phyloP scores from a whole-genome alignment of 2,113 vertebrate species.

The Redunca redunca region DNA sequence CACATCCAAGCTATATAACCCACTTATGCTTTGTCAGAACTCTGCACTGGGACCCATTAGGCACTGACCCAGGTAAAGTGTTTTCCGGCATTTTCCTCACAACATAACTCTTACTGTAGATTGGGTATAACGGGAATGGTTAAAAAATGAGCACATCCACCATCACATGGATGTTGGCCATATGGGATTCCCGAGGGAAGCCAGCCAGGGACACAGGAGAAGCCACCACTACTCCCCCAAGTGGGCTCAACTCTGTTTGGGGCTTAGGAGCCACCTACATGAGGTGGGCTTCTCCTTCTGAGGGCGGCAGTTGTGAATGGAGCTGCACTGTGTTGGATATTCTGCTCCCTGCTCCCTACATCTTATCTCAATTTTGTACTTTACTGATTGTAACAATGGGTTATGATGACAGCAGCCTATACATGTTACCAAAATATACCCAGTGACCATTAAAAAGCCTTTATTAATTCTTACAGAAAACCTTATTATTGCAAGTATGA shows the following conservation, averaged over 20 bases:
- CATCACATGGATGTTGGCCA: background rate
- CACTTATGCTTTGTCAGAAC: background rate
- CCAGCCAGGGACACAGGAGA: background rate
- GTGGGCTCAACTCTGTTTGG: rapidly evolving
- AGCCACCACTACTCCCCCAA: background rate
- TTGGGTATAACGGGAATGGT: background rate
- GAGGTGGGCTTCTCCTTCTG: background rate
- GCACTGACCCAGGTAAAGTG: background rate
- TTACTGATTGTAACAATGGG: background rate
- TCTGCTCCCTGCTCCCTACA: background rate
- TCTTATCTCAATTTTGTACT: background rate
- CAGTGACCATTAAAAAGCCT: background rate
- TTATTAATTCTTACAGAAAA: background rate
- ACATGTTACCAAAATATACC: background rate
- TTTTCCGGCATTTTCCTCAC: background rate
- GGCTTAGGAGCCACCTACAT: background rate
- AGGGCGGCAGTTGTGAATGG: rapidly evolving
- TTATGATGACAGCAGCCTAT: background rate
- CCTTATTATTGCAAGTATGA: background rate
- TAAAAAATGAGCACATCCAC: background rate
- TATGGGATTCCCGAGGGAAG: background rate
- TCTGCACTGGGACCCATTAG: background rate
- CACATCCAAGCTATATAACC: background rate
- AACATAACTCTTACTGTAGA: background rate
- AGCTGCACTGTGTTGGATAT: background rate